Evolutionary conservation across 2,113 vertebrate species (phyloP), one percentile per base, ranked within the genome.

Genomic region (Kobus ellipsiprymnus): DNA sequence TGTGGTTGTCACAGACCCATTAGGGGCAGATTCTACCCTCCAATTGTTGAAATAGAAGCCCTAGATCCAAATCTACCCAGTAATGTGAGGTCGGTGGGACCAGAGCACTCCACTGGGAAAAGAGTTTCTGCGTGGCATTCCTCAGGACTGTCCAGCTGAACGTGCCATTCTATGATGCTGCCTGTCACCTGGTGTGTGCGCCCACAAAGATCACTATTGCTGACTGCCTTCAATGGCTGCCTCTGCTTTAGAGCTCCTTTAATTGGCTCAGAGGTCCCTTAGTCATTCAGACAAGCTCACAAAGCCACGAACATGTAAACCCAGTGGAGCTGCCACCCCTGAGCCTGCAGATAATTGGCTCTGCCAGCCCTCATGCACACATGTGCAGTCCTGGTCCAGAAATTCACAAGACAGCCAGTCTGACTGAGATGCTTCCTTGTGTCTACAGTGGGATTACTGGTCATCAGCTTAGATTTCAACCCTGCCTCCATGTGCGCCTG

Each of bases 161-260:
- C 0, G 0, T 52, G 48, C 9, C 5, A 33, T 50, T 52, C 78
- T 52, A 1, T 19, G 29, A 17, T 50, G 15, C 27, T 11, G 15
- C 77, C 77, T 33, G 8, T 48, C 29, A 19, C 77, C 27, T 17
- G 5, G 8, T 50, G 9, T 33, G 16, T 33, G 46, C 0, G 0
- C 78, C 46, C 78, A 81, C 78, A 81, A 81, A 81, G 9, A 52
- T 33, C 46, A 33, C 44, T 21, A 6, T 33, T 81, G 48, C 46
- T 81, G 46, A 48, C 16, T 81, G 29, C 4, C 46, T 10, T 30
- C 27, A 30, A 9, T 50, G 77, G 8, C 44, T 10, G 8, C 46
- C 77, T 50, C 44, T 48, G 2, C 27, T 50, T 80, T 29, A 29
- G 77, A 30, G 44, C 77, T 48, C 77, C 2, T 17, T 46, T 80